These are phyloP conservation scores for Prunella fulvescens DNA, from an alignment of 2,113 vertebrate species.

Conservation along the genomic window DNA sequence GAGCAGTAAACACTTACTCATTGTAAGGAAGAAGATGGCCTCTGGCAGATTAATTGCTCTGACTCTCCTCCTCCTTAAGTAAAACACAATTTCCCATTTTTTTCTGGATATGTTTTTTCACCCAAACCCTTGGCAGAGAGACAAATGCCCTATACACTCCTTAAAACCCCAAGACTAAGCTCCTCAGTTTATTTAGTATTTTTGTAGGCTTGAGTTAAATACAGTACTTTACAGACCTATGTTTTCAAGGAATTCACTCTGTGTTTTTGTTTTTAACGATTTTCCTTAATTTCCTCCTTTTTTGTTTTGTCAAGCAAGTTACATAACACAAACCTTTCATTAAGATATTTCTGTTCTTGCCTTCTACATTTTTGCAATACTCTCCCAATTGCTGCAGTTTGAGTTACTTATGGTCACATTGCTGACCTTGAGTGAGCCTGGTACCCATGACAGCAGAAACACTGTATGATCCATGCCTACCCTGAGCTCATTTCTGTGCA, in stretches of 20 bases:
- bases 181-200: neutral
- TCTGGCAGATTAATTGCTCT: slow-evolving; percentile 11
- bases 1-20: slow-evolving; percentile 11
- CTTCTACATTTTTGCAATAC: neutral
- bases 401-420: neutral
- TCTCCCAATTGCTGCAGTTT: neutral
- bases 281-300: neutral
- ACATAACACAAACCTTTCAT: neutral
- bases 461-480: neutral
- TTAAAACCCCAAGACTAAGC: neutral
- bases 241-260: neutral
- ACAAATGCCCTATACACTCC: neutral
- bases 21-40: neutral
- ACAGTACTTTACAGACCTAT: neutral
- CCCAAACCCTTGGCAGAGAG: slow-evolving; percentile 9
- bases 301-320: neutral
- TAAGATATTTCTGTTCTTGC: neutral
- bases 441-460: neutral
- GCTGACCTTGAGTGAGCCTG: neutral
- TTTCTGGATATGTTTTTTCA: neutral
- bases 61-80: neutral
- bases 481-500: rapidly evolving
- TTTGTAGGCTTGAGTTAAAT: neutral
- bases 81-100: neutral
- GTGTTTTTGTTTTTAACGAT: neutral